Conservation (phyloP, 2,797 vertebrate species). For the Crocidura indochinensis region DNA sequence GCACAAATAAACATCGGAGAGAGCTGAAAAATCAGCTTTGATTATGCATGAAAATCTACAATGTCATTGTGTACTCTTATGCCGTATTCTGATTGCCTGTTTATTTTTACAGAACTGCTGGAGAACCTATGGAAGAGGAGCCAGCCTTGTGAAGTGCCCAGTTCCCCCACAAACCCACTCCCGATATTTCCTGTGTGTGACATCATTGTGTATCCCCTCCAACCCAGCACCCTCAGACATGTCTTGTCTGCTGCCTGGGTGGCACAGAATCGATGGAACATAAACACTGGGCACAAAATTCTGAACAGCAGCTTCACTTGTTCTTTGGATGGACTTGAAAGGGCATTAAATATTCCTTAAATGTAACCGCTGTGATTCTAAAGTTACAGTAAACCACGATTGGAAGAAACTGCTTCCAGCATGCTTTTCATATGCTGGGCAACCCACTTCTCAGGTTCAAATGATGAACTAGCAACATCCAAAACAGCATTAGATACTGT, state of each 20-base stretch:
- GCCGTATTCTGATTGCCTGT: conserved; percentile 98
- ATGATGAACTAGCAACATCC: conserved; percentile 84
- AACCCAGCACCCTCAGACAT: conserved; percentile 94
- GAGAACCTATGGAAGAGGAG: conserved; percentile 96
- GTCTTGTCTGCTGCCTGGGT: conserved; percentile 98
- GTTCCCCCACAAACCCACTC: conserved; percentile 89
- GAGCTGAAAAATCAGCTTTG: conserved; percentile 97
- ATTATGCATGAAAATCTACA: conserved; percentile 97
- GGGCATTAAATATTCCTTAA: conserved; percentile 89
- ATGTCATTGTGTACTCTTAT: conserved; percentile 97
- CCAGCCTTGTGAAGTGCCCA: conserved; percentile 97
- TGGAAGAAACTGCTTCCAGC: conserved; percentile 88
- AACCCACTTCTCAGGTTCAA: conserved; percentile 84
- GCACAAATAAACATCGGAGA: conserved; percentile 98
- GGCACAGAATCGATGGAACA: conserved; percentile 94
- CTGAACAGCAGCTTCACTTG: conserved; percentile 92
- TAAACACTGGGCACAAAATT: conserved; percentile 94
- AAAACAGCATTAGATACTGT: conserved; percentile 68
- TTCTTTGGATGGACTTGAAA: conserved; percentile 93
- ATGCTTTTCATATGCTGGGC: conserved; percentile 86
- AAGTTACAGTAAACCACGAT: conserved; percentile 89
- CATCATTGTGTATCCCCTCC: conserved; percentile 97
- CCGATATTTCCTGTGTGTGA: conserved; percentile 97
- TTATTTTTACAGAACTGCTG: conserved; percentile 97
- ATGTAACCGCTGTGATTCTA: conserved; percentile 90